Evolutionary conservation across 2,113 vertebrate genomes (phyloP).

Genomic region (Mormyrus lacerda): DNA sequence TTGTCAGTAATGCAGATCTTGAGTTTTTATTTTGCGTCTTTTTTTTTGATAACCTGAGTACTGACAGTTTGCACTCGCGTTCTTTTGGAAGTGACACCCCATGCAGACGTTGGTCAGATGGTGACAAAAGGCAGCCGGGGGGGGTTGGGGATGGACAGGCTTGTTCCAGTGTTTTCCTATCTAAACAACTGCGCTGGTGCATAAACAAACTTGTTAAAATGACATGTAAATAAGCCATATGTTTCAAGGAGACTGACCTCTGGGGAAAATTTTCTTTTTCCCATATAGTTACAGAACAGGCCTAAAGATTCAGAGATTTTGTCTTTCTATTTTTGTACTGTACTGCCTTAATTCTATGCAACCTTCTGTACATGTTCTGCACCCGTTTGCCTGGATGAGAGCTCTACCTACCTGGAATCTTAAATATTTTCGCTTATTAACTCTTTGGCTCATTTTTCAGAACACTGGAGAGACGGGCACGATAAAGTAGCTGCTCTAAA

Average conservation of each 20-base stretch:
- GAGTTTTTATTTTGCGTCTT: neutral
- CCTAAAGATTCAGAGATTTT: neutral
- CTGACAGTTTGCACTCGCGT: neutral
- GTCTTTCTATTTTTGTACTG: neutral
- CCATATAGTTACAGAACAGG: neutral
- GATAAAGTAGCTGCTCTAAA: neutral
- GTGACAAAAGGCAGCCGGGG: neutral
- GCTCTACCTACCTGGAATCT: neutral
- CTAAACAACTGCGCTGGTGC: neutral
- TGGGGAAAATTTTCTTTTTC: neutral
- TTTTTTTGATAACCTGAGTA: neutral
- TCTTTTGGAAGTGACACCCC: neutral
- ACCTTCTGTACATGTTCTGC: neutral
- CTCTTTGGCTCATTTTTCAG: neutral
- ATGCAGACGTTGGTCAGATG: neutral
- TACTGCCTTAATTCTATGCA: constrained; percentile 7
- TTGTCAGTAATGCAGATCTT: neutral
- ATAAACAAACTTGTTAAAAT: neutral
- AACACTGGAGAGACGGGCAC: neutral
- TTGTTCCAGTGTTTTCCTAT: neutral
- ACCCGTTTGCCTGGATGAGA: neutral
- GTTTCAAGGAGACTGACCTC: neutral
- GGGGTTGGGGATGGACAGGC: neutral
- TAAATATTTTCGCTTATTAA: neutral
- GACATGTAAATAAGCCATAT: neutral